These are phyloP conservation scores for Neoarius graeffei DNA, from an alignment of 2,113 vertebrate species.

Conservation along the genomic window DNA sequence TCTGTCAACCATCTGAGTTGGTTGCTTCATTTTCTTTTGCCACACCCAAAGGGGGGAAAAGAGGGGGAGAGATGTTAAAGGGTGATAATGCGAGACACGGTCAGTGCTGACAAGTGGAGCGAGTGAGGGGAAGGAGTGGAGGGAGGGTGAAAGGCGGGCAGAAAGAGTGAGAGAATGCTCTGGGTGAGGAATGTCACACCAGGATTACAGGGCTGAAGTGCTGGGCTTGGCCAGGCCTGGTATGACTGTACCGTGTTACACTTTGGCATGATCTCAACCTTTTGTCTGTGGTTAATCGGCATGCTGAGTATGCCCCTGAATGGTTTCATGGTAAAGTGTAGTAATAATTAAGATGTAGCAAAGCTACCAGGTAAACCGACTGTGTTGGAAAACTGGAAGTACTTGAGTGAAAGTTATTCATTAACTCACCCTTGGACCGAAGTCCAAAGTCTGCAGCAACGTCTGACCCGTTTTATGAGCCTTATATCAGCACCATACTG, in stretches of 20 bases:
- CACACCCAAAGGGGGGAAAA: slow-evolving; percentile 13
- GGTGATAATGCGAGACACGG: background rate
- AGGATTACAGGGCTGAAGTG: slow-evolving; percentile 37
- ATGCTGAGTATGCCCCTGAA: background rate
- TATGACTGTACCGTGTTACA: background rate
- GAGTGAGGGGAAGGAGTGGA: background rate
- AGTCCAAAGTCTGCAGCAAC: slow-evolving; percentile 37
- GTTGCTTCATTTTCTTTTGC: background rate
- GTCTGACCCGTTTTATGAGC: slow-evolving; percentile 22
- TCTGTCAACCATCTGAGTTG: slow-evolving; percentile 26
- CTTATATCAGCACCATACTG: background rate
- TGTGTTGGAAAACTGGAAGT: slow-evolving; percentile 8
- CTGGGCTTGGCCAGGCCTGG: slow-evolving; percentile 17
- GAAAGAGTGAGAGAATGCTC: slow-evolving; percentile 17
- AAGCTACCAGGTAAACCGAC: background rate
- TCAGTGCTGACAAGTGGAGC: background rate
- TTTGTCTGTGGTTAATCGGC: background rate
- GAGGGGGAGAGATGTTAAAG: background rate
- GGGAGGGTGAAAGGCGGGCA: background rate
- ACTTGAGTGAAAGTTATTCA: slow-evolving; percentile 30
- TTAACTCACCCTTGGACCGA: slow-evolving; percentile 26
- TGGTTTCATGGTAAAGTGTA: background rate
- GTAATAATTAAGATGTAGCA: background rate
- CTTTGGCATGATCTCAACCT: background rate
- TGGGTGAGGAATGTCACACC: slow-evolving; percentile 55